Evolutionary conservation across 1,140 invertebrate species (phyloP).

Genomic region (Latrodectus geometricus): DNA sequence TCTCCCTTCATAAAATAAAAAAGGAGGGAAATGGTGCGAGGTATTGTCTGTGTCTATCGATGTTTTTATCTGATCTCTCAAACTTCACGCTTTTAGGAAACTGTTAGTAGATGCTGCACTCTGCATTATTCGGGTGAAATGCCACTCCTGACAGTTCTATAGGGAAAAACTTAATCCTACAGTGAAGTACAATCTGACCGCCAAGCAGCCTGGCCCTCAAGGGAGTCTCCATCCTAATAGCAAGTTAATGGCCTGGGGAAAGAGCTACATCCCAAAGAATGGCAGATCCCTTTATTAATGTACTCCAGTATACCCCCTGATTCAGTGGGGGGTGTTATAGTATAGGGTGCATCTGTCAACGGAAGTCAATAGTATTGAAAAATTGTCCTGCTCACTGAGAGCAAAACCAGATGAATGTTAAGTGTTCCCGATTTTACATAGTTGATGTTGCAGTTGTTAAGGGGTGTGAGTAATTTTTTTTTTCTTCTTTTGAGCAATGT

Average conservation of each 20-base stretch:
- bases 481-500: neutral
- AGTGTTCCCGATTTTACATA: constrained; percentile 36
- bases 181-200: constrained; percentile 59
- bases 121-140: constrained; percentile 55
- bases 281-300: constrained; percentile 54
- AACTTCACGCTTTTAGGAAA: constrained; percentile 55
- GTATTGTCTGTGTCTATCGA: constrained; percentile 27
- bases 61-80: constrained; percentile 41
- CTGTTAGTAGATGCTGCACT: constrained; percentile 27
- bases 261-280: constrained; percentile 49
- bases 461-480: constrained; percentile 17
- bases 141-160: constrained; percentile 36
- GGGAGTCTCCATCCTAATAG: constrained; percentile 45
- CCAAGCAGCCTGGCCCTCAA: constrained; percentile 8
- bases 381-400: constrained; percentile 28
- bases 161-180: constrained; percentile 58
- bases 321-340: constrained; percentile 24
- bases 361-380: constrained; percentile 57
- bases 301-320: constrained; percentile 34
- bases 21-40: neutral
- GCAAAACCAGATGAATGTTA: constrained; percentile 27
- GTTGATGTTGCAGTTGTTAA: constrained; percentile 21
- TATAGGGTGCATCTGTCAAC: constrained; percentile 61
- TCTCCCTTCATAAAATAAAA: neutral
- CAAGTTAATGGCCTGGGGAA: constrained; percentile 58